Percentiles rank a stretch among this genome's conserved stretches.
Evolutionary conservation across 1,140 invertebrate genomes (phyloP).

Genomic region (Ganaspis sp.): DNA sequence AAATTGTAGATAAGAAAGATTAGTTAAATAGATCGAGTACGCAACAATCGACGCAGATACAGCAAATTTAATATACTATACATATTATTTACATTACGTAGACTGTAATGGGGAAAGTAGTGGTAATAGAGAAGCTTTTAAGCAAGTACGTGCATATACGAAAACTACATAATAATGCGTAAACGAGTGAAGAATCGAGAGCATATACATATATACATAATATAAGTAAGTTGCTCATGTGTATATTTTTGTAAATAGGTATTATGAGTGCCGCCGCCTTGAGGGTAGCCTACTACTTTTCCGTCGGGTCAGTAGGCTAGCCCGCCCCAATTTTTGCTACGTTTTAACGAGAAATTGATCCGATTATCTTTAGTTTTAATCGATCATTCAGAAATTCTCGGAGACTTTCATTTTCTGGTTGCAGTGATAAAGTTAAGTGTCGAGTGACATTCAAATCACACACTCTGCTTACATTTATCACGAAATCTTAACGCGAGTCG

Average conservation of each 20-base stretch:
- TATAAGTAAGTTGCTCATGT: conserved; percentile 73
- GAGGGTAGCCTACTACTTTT: conserved; percentile 56
- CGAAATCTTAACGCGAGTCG: neutral
- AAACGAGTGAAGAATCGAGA: conserved; percentile 32
- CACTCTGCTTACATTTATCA: neutral
- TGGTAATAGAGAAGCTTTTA: conserved; percentile 66
- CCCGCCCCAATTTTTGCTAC: conserved; percentile 71
- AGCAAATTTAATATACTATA: conserved; percentile 51
- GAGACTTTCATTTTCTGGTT: conserved; percentile 31
- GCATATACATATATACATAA: conserved; percentile 55
- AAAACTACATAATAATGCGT: conserved; percentile 14
- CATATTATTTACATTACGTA: conserved; percentile 76
- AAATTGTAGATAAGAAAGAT: conserved; percentile 9
- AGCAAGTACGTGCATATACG: conserved; percentile 39
- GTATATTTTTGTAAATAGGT: conserved; percentile 77
- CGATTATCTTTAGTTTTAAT: conserved; percentile 35
- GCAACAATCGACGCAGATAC: conserved; percentile 17
- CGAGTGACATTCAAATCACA: neutral
- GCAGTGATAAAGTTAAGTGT: neutral
- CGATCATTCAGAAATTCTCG: conserved; percentile 26
- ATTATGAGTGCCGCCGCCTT: conserved; percentile 73
- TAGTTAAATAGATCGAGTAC: conserved; percentile 12
- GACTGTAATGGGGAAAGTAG: conserved; percentile 69
- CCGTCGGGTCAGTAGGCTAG: conserved; percentile 51
- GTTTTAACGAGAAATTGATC: conserved; percentile 63